These are phyloP conservation scores for Mionectes olivaceus DNA, from an alignment of 2,797 vertebrate genomes.

Conservation along the genomic window DNA sequence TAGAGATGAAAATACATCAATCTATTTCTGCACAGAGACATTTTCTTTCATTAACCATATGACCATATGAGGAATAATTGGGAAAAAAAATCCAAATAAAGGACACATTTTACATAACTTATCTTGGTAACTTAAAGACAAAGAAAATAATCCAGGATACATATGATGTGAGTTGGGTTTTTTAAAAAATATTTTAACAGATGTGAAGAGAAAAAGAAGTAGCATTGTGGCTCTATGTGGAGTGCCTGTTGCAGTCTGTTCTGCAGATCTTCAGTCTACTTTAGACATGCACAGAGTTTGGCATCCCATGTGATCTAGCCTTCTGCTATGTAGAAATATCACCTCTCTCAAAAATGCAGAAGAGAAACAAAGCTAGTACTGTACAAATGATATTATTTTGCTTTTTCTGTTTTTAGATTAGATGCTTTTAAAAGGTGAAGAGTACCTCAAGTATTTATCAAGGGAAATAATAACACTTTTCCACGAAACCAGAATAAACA, in stretches of 20 bases:
- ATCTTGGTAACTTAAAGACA: neutral
- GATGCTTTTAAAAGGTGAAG: neutral
- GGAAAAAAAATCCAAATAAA: neutral
- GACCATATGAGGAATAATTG: neutral
- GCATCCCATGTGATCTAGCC: neutral
- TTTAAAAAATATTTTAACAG: neutral
- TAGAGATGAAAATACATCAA: neutral
- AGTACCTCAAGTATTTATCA: neutral
- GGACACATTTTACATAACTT: neutral
- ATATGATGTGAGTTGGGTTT: neutral
- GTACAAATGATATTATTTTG: neutral
- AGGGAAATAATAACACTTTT: conserved; percentile 18
- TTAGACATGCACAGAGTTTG: neutral
- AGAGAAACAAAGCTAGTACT: neutral
- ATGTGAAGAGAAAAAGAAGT: neutral
- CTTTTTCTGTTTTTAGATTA: neutral
- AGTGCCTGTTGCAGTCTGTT: neutral
- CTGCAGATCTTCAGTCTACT: neutral
- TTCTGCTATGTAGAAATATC: neutral
- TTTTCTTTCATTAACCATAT: neutral
- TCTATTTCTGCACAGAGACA: neutral
- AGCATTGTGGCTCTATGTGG: accelerated
- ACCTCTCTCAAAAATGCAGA: neutral
- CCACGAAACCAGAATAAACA: conserved; percentile 4
- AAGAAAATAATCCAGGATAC: neutral